Base-by-base conservation (phyloP, 1,140 invertebrate genomes). In the Onthophagus taurus region DNA sequence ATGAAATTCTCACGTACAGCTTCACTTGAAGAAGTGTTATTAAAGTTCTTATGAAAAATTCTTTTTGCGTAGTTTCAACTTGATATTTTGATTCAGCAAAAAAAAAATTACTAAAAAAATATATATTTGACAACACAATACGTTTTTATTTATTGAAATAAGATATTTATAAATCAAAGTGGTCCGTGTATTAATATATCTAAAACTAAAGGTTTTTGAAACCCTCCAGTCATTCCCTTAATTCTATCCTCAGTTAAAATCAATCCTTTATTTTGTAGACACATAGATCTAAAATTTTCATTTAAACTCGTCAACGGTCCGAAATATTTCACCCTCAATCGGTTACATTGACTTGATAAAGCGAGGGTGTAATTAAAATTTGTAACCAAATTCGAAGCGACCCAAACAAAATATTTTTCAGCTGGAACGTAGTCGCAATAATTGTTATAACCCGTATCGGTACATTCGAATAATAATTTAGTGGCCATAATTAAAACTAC, bases 361-460 rank as follows among this genome's bases (percentile, higher is more conserved):
- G 53, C 51, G 14, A 48, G 24, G 3, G 48, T 55, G 23, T 54
- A 52, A 29, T 43, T 46, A 13, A 44, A 50, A 17, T 50, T 45
- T 4, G 42, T 42, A 4, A 41, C 23, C n/a, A 52, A 29, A 43
- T 54, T 52, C 9, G 47, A 54, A 11, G 44, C 44, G 11, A 49
- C 35, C 47, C 47, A 48, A 2, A 48, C 23, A 7, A 48, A 31
- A 13, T 44, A 29, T 17, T 43, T 44, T n/a, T 48, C 47, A 17
- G 31, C 14, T 13, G 16, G 38, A 6, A 21, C 21, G 16, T 41
- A 26, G 5, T 26, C 23, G 23, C 23, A 26, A 26, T 26, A 26
- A 7, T 26, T n/a, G 23, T 26, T n/a, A 26, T 26, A 6, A n/a
- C 23, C 23, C 23, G 6, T 26, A 7, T 26, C 23, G 6, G n/a